These are phyloP conservation scores for Chionis minor DNA, from an alignment of 2,113 vertebrate genomes.

Conservation along the genomic window DNA sequence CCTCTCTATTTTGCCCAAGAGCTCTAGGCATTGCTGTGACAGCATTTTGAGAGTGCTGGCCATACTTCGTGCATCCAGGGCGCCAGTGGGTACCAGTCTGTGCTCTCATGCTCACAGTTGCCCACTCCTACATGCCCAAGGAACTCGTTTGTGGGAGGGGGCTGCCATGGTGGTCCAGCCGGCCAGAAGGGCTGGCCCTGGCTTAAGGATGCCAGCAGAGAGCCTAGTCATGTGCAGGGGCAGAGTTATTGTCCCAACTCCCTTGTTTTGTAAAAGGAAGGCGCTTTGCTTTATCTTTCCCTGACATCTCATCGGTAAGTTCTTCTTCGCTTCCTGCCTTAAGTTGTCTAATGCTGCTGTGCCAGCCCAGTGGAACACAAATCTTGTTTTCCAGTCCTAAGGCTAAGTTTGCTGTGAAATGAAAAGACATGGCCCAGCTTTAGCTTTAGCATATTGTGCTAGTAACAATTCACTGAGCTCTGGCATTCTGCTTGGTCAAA, in stretches of 20 bases:
- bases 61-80: not conserved
- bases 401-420: constrained; percentile 6
- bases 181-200: not conserved
- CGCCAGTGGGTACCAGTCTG: not conserved
- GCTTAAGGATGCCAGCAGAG: not conserved
- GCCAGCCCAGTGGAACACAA: constrained; percentile 1
- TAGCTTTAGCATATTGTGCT: constrained; percentile 7
- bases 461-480: constrained; percentile 6
- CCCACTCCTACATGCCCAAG: not conserved
- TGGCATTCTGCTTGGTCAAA: constrained; percentile 39
- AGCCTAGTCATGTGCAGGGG: not conserved
- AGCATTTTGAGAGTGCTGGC: not conserved
- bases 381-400: constrained; percentile 9
- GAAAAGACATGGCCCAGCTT: not conserved
- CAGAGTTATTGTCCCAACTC: not conserved
- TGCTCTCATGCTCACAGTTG: not conserved
- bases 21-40: not conserved
- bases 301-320: not conserved
- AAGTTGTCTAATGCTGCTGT: not conserved
- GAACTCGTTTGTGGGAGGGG: not conserved
- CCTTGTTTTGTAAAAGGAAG: not conserved
- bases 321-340: not conserved
- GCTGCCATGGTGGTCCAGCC: not conserved
- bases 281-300: not conserved
- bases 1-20: not conserved